These are phyloP conservation scores for Clarias batrachus DNA, from an alignment of 2,113 vertebrate genomes.

Conservation along the genomic window DNA sequence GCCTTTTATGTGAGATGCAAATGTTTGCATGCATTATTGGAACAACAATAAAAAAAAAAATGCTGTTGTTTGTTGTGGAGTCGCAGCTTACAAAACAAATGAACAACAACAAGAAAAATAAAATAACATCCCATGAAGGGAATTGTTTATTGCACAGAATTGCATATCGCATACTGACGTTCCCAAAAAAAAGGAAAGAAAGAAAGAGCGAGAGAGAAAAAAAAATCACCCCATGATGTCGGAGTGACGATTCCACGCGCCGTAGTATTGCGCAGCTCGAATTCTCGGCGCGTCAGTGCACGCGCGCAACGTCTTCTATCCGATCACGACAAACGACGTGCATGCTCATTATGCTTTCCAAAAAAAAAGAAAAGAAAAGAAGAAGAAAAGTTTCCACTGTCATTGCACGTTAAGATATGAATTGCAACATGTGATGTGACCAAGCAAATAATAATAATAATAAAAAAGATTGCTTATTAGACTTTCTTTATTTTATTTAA, in stretches of 20 bases:
- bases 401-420: background rate
- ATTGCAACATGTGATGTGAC: background rate
- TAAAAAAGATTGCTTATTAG: background rate
- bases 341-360: background rate
- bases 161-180: background rate
- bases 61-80: background rate
- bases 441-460: background rate
- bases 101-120: background rate
- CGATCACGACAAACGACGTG: background rate
- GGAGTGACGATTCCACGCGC: background rate
- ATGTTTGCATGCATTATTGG: background rate
- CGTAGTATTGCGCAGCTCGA: background rate
- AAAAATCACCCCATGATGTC: too few relatives aligned
- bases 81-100: background rate
- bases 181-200: background rate
- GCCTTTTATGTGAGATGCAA: background rate
- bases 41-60: background rate
- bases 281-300: slow-evolving; percentile 1
- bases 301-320: background rate
- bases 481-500: background rate
- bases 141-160: background rate
- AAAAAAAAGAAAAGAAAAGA: background rate
- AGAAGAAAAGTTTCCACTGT: too few relatives aligned
- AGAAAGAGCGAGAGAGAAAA: background rate
- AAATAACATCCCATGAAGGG: background rate